Percentiles rank a stretch among this genome's conserved stretches.
Evolutionary conservation across 2,888 invertebrate species (phyloP).

Genomic region (Lochmaea crataegi): DNA sequence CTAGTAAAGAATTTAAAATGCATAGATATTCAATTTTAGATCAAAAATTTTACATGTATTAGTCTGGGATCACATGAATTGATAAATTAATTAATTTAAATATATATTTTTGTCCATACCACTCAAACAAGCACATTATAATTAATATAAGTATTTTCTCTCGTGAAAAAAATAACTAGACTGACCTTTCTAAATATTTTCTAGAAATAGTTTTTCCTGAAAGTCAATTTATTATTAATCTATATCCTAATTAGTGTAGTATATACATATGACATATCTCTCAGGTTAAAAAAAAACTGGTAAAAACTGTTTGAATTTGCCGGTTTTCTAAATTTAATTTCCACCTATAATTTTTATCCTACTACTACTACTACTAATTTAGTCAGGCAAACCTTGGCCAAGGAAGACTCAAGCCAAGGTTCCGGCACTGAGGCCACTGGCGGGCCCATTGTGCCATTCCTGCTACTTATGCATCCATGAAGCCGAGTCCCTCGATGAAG

Average conservation of each 20-base stretch:
- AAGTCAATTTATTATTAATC: conserved; percentile 35
- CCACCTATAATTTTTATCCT: neutral
- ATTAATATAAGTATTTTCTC: conserved; percentile 31
- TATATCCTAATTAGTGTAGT: conserved; percentile 12
- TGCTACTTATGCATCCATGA: no score
- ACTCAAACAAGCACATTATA: conserved; percentile 40
- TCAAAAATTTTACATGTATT: no score
- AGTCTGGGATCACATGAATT: no score
- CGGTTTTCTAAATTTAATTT: neutral
- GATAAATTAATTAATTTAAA: conserved; percentile 16
- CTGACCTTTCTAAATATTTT: conserved; percentile 36
- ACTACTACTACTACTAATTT: neutral
- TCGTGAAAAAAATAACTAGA: conserved; percentile 44
- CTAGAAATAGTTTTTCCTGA: neutral
- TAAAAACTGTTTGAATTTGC: neutral
- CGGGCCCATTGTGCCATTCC: no score
- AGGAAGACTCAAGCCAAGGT: no score
- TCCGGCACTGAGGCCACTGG: no score
- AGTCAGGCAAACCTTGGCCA: no score
- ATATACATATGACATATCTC: conserved; percentile 9
- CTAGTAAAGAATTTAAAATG: no score
- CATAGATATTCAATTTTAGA: no score
- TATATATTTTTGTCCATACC: conserved; percentile 4
- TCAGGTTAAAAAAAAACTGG: conserved; percentile 10
- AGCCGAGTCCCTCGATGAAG: no score